Base-by-base conservation (phyloP, 1,140 invertebrate species). In the Bombus superbus region DNA sequence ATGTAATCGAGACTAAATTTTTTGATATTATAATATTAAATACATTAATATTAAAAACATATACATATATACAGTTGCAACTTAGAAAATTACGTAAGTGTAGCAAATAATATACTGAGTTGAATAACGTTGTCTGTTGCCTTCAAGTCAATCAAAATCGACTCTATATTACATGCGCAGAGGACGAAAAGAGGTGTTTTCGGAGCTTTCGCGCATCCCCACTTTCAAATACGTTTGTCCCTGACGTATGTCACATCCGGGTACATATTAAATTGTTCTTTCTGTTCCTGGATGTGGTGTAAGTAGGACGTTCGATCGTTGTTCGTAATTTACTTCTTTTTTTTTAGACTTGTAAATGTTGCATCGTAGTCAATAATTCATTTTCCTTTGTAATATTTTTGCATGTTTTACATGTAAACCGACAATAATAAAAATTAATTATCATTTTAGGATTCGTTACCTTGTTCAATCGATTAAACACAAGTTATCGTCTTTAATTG, bases 251-350 rank as follows among this genome's bases (percentile, higher is more conserved):
- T 73, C 73, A 88, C 35, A 82, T 88, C 85, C 87, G 87, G 80
- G n/a, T 86, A 64, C 62, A 62, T 68, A 42, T 47, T 64, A 62
- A 72, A 64, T 88, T 76, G 92, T 92, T 90, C 94, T 94, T 94
- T 94, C 93, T 91, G 93, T 94, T 91, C 92, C 91, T 88, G 92
- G 68, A 87, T 87, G 90, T 91, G 91, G 93, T 88, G 91, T 92
- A 90, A 92, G 94, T 94, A 92, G 91, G 93, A 85, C 35, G 40
- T 22, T 92, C 80, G 47, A 76, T 15, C 3, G 25, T 42, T 57
- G 1, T 44, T n/a, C 25, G 9, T 53, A 38, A 5, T 62, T 76
- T 47, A 22, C 47, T 59, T n/a, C n/a, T 57, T 77, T 38, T 53
- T 57, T 66, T 73, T 38, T 53, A 64, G 64, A 71, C 44, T 38